A percentile compares a stretch with the other conserved stretches of the same genome.
These are phyloP conservation scores for Yponomeuta evonymella DNA, from an alignment of 2,888 invertebrate genomes.

Conservation along the genomic window DNA sequence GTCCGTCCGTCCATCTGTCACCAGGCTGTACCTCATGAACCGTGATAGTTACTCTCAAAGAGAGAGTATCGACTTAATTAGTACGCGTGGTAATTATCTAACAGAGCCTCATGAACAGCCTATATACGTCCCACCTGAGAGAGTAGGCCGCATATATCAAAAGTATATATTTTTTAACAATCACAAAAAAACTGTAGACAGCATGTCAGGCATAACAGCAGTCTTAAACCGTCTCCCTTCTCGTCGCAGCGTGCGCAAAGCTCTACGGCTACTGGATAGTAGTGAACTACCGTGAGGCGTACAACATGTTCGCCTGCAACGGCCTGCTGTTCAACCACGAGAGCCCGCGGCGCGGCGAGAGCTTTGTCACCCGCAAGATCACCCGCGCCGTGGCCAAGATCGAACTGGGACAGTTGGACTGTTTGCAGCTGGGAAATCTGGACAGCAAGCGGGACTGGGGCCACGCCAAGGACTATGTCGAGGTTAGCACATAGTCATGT, in stretches of 20 bases:
- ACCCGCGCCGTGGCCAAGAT: slow-evolving; percentile 99
- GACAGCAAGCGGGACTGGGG: slow-evolving; percentile 99
- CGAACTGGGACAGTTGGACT: slow-evolving; percentile 87
- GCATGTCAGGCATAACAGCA: background rate
- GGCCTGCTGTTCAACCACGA: slow-evolving; percentile 98
- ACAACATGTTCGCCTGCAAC: slow-evolving; percentile 96
- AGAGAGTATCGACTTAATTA: too few species aligned
- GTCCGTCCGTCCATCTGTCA: too few species aligned
- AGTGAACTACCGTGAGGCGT: slow-evolving; percentile 96
- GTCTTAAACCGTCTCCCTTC: background rate
- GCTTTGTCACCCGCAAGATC: slow-evolving; percentile 98
- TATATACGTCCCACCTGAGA: too few species aligned
- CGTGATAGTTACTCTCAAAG: too few species aligned
- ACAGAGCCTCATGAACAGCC: too few species aligned
- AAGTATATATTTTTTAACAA: too few species aligned
- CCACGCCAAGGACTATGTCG: slow-evolving; percentile 96
- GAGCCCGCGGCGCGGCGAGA: slow-evolving; percentile 96
- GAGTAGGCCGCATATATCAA: too few species aligned
- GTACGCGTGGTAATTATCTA: too few species aligned
- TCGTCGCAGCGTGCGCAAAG: slow-evolving; percentile 89
- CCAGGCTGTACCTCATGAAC: too few species aligned
- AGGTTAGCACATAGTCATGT: slow-evolving; percentile 81
- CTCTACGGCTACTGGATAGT: slow-evolving; percentile 98
- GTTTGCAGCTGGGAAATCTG: slow-evolving; percentile 93
- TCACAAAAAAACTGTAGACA: background rate